Base-by-base conservation (phyloP, 2,113 vertebrate genomes). In the Phrynosoma platyrhinos region DNA sequence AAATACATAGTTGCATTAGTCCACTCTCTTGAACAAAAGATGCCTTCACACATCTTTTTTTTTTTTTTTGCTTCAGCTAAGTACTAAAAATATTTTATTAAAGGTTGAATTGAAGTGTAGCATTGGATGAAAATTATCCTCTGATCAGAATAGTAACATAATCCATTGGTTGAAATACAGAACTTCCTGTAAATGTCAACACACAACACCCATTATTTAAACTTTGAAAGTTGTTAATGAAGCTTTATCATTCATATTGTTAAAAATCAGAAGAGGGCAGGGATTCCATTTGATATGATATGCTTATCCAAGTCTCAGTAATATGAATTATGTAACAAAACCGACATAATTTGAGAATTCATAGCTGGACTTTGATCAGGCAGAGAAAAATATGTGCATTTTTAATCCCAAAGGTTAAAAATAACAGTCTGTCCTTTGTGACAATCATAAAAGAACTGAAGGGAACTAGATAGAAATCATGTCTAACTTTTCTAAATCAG, bases 371-470 rank as follows among this genome's bases (percentile, higher is more conserved):
- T 95, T 93, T 90, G 91, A 91, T 93, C 92, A 95, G 88, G 93
- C 94, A 87, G 90, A 91, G 92, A 9, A 25, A 27, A 9, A 27
- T 69, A 62, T 62, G 58, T 62, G 66, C 8, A 25, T 27, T 69
- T 69, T 23, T 69, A 23, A 84, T 83, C 32, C 79, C 55, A 2
- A 83, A 85, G 86, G 89, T 95, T 94, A 95, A 93, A 94, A 95
- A 94, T 88, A 94, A 92, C 91, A 91, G 92, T 30, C 87, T 94
- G 89, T 92, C 68, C 88, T 93, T 86, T 86, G 1, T 89, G 88
- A 75, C 91, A 95, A 85, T 90, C 93, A 88, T 93, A 94, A 94
- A 91, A 95, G 93, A 93, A 95, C 90, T 94, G 87, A 83, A 93
- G 93, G 89, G 91, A 87, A 95, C 91, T 90, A 69, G 82, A 84